A percentile compares a stretch with the other conserved stretches of the same genome.
Conservation (phyloP, 2,797 vertebrate genomes). For the Sebastes elongatus region DNA sequence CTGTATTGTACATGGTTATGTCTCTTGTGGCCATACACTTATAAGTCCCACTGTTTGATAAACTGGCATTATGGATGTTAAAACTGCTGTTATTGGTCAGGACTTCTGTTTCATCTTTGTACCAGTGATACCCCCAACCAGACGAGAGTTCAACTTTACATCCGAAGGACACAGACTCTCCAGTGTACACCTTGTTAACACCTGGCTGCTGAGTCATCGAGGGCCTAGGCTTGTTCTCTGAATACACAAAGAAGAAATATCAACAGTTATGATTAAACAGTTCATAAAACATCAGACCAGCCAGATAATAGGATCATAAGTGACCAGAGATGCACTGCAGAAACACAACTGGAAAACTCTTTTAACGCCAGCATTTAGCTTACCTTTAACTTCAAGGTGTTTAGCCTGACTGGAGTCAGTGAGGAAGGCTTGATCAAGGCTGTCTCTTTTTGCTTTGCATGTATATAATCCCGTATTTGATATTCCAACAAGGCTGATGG, state of each 20-base stretch:
- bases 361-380: neutral
- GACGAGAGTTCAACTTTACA: slow-evolving; percentile 16
- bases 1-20: neutral
- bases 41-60: neutral
- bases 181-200: slow-evolving; percentile 27
- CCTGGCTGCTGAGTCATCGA: slow-evolving; percentile 23
- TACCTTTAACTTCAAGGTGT: slow-evolving; percentile 18
- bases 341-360: neutral
- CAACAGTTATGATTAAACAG: neutral
- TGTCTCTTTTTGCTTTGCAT: slow-evolving; percentile 39
- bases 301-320: slow-evolving; percentile 33
- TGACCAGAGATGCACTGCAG: neutral
- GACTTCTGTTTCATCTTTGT: neutral
- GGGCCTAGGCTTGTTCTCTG: slow-evolving; percentile 36
- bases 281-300: slow-evolving; percentile 24
- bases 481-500: rapidly evolving
- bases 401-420: neutral
- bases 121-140: slow-evolving; percentile 58
- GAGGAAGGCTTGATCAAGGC: rapidly evolving
- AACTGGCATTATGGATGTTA: rapidly evolving
- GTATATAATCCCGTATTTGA: neutral
- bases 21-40: slow-evolving; percentile 44
- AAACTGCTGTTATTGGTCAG: rapidly evolving
- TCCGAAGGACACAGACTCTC: slow-evolving; percentile 38
- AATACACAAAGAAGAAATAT: neutral